Percentiles rank a stretch among this genome's conserved stretches.
These are phyloP conservation scores for Apus apus DNA, from an alignment of 2,113 vertebrate species.

Conservation along the genomic window DNA sequence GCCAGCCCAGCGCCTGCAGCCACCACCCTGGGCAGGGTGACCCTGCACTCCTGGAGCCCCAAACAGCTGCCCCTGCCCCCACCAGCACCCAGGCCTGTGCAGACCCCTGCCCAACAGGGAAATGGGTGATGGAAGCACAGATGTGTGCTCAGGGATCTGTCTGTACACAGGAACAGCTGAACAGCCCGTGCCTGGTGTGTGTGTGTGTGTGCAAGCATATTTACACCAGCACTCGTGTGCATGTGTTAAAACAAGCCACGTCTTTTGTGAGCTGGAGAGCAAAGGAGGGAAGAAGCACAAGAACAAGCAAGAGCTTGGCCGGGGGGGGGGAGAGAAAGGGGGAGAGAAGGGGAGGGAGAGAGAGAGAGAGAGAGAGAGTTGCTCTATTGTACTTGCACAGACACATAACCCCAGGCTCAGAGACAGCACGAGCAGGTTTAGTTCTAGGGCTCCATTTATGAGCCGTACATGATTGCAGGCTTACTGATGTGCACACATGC, in stretches of 20 bases:
- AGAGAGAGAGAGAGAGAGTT: no score
- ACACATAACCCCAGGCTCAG: not conserved
- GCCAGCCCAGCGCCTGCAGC: accelerated
- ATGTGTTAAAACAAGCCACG: accelerated
- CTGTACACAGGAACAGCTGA: not conserved
- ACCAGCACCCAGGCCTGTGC: not conserved
- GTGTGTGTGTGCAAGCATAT: not conserved
- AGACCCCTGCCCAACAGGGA: accelerated
- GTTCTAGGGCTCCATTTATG: not conserved
- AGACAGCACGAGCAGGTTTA: accelerated
- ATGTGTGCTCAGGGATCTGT: accelerated
- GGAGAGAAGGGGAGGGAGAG: no score
- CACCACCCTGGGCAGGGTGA: accelerated
- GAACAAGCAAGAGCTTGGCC: not conserved
- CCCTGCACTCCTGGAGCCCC: not conserved
- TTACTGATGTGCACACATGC: accelerated
- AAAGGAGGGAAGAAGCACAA: no score
- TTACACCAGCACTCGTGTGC: accelerated
- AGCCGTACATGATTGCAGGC: accelerated
- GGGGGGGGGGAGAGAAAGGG: no score
- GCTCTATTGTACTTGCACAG: not conserved
- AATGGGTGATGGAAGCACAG: accelerated
- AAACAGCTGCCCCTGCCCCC: accelerated
- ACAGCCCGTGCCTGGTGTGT: not conserved
- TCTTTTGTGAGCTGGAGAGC: not conserved